Conservation (phyloP, 1,140 invertebrate genomes). For the Druon quercuslanigerum region DNA sequence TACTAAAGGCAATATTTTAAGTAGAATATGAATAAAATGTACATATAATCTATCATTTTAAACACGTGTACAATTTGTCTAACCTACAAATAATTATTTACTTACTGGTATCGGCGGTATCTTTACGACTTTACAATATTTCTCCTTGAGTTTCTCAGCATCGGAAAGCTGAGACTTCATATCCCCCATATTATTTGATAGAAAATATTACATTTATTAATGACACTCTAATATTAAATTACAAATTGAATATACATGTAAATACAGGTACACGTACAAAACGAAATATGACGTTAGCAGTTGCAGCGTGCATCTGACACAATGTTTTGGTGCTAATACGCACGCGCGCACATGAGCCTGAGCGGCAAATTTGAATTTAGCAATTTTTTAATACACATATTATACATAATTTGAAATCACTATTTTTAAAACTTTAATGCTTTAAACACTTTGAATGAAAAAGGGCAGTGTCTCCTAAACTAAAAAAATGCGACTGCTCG, state of each 20-base stretch:
- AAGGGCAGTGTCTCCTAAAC: no score
- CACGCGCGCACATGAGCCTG: no score
- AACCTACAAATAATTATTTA: conserved; percentile 30
- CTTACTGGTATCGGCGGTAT: conserved; percentile 19
- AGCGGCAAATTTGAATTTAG: no score
- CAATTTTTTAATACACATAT: no score
- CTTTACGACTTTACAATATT: conserved; percentile 54
- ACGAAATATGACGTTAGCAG: no score
- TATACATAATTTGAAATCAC: no score
- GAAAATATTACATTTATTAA: background rate
- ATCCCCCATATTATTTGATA: conserved; percentile 54
- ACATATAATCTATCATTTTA: background rate
- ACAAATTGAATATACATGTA: background rate
- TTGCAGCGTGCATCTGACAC: no score
- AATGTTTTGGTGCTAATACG: no score
- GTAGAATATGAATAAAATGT: background rate
- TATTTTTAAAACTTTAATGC: no score
- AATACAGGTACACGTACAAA: no score
- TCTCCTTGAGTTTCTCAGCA: conserved; percentile 36
- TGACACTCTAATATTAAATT: background rate
- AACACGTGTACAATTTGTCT: conserved; percentile 31
- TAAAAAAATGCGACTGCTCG: no score
- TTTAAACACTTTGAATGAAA: no score
- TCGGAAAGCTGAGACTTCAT: conserved; percentile 47
- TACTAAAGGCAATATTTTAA: background rate